Evolutionary conservation across 1,140 invertebrate species (phyloP), one percentile per base, ranked within the genome.

Genomic region (Zaprionus ghesquierei): DNA sequence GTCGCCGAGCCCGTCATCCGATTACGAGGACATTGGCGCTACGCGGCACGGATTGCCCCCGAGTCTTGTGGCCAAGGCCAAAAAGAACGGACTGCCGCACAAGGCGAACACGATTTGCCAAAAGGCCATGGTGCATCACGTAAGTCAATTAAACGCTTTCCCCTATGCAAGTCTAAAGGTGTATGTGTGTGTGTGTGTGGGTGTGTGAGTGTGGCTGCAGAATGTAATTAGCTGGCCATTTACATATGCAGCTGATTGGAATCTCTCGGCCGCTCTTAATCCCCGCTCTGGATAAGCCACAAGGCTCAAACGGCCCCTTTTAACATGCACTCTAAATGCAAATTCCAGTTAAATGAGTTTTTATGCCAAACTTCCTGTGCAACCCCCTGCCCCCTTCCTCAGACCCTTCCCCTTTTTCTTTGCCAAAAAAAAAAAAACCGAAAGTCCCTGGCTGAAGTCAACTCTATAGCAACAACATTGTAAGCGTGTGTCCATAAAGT

Each of bases 51-150:
- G 89, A 59, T 73, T 92, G 50, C 76, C 90, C 53, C 81, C 90
- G 15, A 91, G 81, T 65, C 70, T 89, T 53, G 77, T 77, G 13
- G 85, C 80, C 8, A 92, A 92, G 75, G 81, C 71, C 66, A 92
- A 92, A 86, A 92, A 92, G 85, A 92, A 92, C 64, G 91, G 91
- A 13, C 35, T 89, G 50, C 82, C 90, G 23, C 91, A 91, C 58
- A 92, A 92, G 89, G 90, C 87, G 76, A 92, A 91, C 53, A 92
- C 90, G 33, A 92, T 92, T 75, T 92, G 91, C 65, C 91, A 92
- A 70, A 92, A 92, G 72, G 91, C 90, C 59, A 92, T 90, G 59
- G 91, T 92, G 73, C 91, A 92, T 91, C 91, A 92, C 79, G 91
- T 92, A 92, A 92, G 91, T 91, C 81, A 79, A 92, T 90, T 90